phyloP scores from a whole-genome alignment of 2,888 invertebrate genomes.

The Galeruca laticollis region DNA sequence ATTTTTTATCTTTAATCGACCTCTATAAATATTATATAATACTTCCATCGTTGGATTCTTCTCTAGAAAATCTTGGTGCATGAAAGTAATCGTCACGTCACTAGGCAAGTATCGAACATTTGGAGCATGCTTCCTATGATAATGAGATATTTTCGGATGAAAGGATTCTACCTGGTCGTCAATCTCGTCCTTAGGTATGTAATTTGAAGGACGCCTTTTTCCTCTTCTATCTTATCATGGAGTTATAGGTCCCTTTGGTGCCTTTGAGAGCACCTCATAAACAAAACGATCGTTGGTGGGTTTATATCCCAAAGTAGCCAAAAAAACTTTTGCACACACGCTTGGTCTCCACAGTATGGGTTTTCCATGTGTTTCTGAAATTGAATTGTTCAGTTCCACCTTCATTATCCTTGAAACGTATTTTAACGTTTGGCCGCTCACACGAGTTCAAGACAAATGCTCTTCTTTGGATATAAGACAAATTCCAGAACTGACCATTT shows the following conservation, averaged over 20 bases:
- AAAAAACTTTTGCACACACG: no score
- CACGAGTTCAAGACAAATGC: neutral
- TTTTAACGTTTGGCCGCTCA: neutral
- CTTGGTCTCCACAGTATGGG: no score
- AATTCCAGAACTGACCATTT: neutral
- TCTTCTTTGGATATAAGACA: neutral
- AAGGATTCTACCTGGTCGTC: neutral
- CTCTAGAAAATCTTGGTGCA: neutral
- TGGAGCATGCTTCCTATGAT: no score
- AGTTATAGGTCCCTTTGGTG: no score
- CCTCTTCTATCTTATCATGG: neutral
- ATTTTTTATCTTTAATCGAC: neutral
- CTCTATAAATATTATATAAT: neutral
- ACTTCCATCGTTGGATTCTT: neutral
- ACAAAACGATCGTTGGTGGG: neutral
- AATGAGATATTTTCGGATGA: neutral
- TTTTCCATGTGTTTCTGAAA: neutral
- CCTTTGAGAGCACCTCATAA: no score
- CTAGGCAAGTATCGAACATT: neutral
- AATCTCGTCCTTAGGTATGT: no score
- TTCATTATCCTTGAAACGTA: neutral
- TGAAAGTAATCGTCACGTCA: neutral
- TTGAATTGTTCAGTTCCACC: neutral
- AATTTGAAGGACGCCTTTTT: neutral
- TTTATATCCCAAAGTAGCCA: neutral